Evolutionary conservation across 2,797 vertebrate genomes (phyloP), one percentile per base, ranked within the genome.

Genomic region (Urosaurus nigricauda): DNA sequence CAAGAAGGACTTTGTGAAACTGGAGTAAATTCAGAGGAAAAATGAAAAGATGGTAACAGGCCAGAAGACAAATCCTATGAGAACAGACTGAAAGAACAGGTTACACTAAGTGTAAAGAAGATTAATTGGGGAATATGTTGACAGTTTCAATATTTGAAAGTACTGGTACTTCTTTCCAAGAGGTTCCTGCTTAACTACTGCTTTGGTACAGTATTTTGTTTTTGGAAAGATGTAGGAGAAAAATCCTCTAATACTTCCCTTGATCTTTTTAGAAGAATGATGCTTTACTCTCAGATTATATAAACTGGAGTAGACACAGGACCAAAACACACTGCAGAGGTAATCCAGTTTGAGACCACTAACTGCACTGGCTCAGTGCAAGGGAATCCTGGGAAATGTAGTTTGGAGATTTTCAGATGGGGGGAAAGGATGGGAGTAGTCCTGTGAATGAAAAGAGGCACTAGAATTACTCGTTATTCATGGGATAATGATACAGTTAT

Each of bases 141-240:
- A 71, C 35, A 40, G 43, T 68, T 29, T 75, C 26, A 89, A 16
- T 82, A 60, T 21, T 60, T 60, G 17, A 32, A 88, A 51, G 81
- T 75, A 70, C 60, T n/a, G 19, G 13, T 78, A 53, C 24, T 77
- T 51, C 3, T 84, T 47, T 84, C 90, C 88, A 91, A 89, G 58
- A 86, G 84, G 6, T 70, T 68, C 37, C 80, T 88, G 81, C 83
- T 84, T 74, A 79, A 74, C 47, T 60, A 37, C 13, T 71, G n/a
- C 47, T 32, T 88, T 81, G 53, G 32, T 65, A 83, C 2, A 86
- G 53, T 40, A 2, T 51, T 79, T 37, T 86, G 79, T 51, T 83
- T 40, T 65, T 86, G 63, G 37, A 13, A 88, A 71, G 11, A 3
- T 56, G 26, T 56, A 68, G 8, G 26, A 81, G 2, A 85, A 73